Base-by-base conservation (phyloP, 2,888 invertebrate genomes). In the Caenorhabditis wallacei region DNA sequence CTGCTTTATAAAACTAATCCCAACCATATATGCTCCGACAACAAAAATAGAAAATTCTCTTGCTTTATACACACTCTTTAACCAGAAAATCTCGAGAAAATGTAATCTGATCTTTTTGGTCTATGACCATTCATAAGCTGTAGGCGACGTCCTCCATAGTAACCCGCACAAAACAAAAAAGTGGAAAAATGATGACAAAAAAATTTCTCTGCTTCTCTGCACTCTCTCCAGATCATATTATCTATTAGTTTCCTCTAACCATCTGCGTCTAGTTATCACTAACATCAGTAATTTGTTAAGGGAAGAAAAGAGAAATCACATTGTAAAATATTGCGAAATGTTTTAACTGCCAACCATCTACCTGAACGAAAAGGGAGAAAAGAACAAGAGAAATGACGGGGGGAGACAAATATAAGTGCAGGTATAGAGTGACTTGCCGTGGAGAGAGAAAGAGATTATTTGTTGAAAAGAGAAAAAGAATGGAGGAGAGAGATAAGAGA, bases 291-390 rank as follows among this genome's bases (percentile, higher is more conserved):
- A 54, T 54, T 54, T 18, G 48, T 48, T 48, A 16, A 30, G 13
- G 11, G 16, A 40, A 56, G 11, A 56, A 30, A 56, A 56, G 35
- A 46, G 10, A 20, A 59, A 18, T 16, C 24, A 43, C 7, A 35
- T 64, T 64, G 63, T 30, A 64, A 64, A 64, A 64, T 64, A 48
- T 64, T 64, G 48, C 63, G 63, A 64, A 64, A 64, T 64, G 10
- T 53, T 51, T n/a, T 48, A 20, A 30, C 3, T 61, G 10, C 13
- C 20, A 8, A 26, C 37, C n/a, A 35, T 59, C 43, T 11, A 26
- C 43, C 43, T 61, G 61, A 61, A 61, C 59, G 40, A 59, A 22
- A 22, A 40, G 11, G 11, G 10, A 1, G 37, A 40, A 59, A 59
- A 40, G 1, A 30, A 40, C 18, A 40, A 4, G 26, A 61, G 61